phyloP scores from a whole-genome alignment of 2,113 vertebrate genomes.

The Platycercus adscitus region DNA sequence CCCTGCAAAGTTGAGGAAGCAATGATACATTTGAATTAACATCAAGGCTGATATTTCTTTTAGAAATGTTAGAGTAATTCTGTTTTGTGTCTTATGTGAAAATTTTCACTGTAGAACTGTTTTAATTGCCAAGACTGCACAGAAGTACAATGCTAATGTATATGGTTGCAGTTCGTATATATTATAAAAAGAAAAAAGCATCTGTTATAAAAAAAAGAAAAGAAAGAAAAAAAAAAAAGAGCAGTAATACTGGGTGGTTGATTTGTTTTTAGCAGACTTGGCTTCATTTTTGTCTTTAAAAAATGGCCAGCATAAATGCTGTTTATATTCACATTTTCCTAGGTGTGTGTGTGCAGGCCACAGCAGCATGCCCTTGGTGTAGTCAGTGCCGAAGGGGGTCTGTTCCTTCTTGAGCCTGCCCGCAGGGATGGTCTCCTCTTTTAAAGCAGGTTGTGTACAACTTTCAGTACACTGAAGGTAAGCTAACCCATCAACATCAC shows the following conservation, averaged over 20 bases:
- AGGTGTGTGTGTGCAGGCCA: constrained; percentile 90
- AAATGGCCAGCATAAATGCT: constrained; percentile 92
- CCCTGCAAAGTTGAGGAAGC: constrained; percentile 86
- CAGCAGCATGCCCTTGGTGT: constrained; percentile 89
- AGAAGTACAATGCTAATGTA: constrained; percentile 80
- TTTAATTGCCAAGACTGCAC: constrained; percentile 86
- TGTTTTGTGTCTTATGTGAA: constrained; percentile 83
- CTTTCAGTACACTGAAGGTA: constrained; percentile 96
- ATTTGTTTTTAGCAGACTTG: constrained; percentile 85
- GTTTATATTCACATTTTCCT: constrained; percentile 93
- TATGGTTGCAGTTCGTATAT: constrained; percentile 79
- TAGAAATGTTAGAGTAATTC: constrained; percentile 85
- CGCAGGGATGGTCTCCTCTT: constrained; percentile 90
- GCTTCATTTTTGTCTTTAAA: constrained; percentile 83
- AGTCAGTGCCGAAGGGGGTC: constrained; percentile 90
- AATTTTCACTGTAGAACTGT: constrained; percentile 84
- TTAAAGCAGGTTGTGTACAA: constrained; percentile 93
- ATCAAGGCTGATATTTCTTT: constrained; percentile 83
- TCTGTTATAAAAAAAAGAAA: constrained; percentile 70
- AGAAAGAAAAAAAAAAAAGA: constrained; percentile 37
- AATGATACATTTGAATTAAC: constrained; percentile 85
- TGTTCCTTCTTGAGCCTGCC: constrained; percentile 91
- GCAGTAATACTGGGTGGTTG: constrained; percentile 81
- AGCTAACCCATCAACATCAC: constrained; percentile 88
- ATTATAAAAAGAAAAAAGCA: constrained; percentile 68